Evolutionary conservation across 2,113 vertebrate genomes (phyloP).

Genomic region (Macquaria australasica): DNA sequence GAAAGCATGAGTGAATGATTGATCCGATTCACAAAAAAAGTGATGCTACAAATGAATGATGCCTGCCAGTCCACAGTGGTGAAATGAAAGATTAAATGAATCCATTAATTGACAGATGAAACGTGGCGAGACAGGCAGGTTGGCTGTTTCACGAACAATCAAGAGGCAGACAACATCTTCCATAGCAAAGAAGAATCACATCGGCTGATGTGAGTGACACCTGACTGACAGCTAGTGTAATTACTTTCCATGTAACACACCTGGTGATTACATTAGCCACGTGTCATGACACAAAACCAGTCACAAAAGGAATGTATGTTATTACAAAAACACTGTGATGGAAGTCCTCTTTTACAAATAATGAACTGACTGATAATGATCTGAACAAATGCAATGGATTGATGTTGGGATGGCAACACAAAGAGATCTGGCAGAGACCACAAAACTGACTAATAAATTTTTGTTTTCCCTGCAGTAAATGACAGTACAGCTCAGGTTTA

Average conservation of each 20-base stretch:
- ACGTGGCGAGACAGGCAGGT: constrained; percentile 52
- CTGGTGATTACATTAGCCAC: constrained; percentile 44
- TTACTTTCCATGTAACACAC: constrained; percentile 53
- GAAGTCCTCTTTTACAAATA: neutral
- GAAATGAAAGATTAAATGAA: constrained; percentile 38
- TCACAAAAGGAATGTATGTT: constrained; percentile 43
- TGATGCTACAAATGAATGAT: constrained; percentile 59
- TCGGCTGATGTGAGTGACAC: constrained; percentile 54
- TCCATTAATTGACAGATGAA: constrained; percentile 41
- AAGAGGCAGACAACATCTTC: constrained; percentile 50
- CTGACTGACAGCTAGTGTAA: constrained; percentile 59
- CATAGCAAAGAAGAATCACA: constrained; percentile 37
- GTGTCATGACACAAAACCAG: constrained; percentile 19
- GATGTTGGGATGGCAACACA: constrained; percentile 65
- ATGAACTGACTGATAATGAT: constrained; percentile 39
- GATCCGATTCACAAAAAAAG: constrained; percentile 76
- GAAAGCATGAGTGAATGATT: constrained; percentile 86
- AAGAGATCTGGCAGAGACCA: constrained; percentile 56
- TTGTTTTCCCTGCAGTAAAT: constrained; percentile 38
- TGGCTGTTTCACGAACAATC: constrained; percentile 45
- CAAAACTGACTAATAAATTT: constrained; percentile 42
- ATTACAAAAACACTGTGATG: constrained; percentile 34
- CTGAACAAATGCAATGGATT: constrained; percentile 53
- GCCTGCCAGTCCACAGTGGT: constrained; percentile 53
- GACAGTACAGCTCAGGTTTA: constrained; percentile 46